phyloP scores from a whole-genome alignment of 1,140 invertebrate species.

The Leguminivora glycinivorella region DNA sequence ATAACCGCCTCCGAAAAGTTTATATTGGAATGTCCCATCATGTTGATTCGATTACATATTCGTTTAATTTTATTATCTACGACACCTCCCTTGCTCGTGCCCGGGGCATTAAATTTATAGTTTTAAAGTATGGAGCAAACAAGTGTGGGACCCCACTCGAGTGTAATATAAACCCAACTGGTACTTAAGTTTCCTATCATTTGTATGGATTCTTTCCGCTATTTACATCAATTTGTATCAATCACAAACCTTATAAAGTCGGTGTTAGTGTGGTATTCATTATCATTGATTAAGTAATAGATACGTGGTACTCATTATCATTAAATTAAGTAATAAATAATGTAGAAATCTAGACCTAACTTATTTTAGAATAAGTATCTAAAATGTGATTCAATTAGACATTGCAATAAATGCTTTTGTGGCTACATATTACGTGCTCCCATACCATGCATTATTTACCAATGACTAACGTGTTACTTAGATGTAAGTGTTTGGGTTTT shows the following conservation, averaged over 20 bases:
- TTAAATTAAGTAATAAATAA: too few species aligned
- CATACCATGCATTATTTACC: too few species aligned
- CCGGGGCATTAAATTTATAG: background rate
- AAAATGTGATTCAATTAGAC: too few species aligned
- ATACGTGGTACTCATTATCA: too few species aligned
- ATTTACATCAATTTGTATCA: constrained; percentile 21
- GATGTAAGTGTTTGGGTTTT: too few species aligned
- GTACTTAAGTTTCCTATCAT: constrained; percentile 14
- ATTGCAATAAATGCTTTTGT: too few species aligned
- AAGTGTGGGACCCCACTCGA: background rate
- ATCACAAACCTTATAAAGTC: constrained; percentile 4
- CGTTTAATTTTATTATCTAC: background rate
- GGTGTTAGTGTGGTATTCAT: background rate
- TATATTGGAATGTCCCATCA: background rate
- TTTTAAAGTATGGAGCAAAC: background rate
- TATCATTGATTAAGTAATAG: background rate
- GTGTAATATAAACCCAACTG: constrained; percentile 1
- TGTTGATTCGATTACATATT: background rate
- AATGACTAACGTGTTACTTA: too few species aligned
- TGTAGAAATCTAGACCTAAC: too few species aligned
- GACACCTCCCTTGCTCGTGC: background rate
- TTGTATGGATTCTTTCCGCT: constrained; percentile 7
- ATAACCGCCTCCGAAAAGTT: background rate
- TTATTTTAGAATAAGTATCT: too few species aligned
- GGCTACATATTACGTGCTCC: too few species aligned